phyloP scores from a whole-genome alignment of 2,888 invertebrate genomes.

The Drosophila kuntzei region DNA sequence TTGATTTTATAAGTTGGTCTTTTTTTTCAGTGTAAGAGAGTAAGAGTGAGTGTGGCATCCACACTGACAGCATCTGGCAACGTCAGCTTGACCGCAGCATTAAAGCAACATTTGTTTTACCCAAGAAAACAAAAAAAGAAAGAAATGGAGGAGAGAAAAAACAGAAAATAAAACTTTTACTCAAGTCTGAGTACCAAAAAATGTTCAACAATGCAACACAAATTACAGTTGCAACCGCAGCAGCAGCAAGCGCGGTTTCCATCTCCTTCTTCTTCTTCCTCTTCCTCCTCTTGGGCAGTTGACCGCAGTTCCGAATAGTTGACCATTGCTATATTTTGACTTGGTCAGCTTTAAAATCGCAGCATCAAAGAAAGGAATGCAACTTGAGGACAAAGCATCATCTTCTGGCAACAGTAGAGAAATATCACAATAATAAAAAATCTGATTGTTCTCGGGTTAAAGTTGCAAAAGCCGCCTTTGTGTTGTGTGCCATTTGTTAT shows the following conservation, averaged over 20 bases:
- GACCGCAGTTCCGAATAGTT: slow-evolving; percentile 71
- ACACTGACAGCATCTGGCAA: slow-evolving; percentile 33
- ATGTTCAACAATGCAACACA: slow-evolving; percentile 73
- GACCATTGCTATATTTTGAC: slow-evolving; percentile 76
- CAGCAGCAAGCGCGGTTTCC: slow-evolving; percentile 37
- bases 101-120: slow-evolving; percentile 78
- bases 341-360: slow-evolving; percentile 67
- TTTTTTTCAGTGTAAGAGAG: too few relatives aligned
- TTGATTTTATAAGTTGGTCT: too few relatives aligned
- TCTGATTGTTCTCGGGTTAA: slow-evolving; percentile 11
- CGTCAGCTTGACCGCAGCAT: slow-evolving; percentile 67
- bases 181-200: slow-evolving; percentile 37
- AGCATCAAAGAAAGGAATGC: slow-evolving; percentile 25
- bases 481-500: slow-evolving; percentile 46
- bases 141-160: background rate
- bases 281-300: slow-evolving; percentile 15
- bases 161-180: slow-evolving; percentile 21
- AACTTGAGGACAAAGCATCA: slow-evolving; percentile 28
- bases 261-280: background rate
- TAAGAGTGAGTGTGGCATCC: slow-evolving; percentile 10
- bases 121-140: slow-evolving; percentile 36
- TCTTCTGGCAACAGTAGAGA: slow-evolving; percentile 5
- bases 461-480: slow-evolving; percentile 29
- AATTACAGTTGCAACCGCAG: slow-evolving; percentile 71
- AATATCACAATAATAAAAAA: background rate